Evolutionary conservation across 2,888 invertebrate genomes (phyloP), one percentile per base, ranked within the genome.

Genomic region (Eristalinus sepulchralis): DNA sequence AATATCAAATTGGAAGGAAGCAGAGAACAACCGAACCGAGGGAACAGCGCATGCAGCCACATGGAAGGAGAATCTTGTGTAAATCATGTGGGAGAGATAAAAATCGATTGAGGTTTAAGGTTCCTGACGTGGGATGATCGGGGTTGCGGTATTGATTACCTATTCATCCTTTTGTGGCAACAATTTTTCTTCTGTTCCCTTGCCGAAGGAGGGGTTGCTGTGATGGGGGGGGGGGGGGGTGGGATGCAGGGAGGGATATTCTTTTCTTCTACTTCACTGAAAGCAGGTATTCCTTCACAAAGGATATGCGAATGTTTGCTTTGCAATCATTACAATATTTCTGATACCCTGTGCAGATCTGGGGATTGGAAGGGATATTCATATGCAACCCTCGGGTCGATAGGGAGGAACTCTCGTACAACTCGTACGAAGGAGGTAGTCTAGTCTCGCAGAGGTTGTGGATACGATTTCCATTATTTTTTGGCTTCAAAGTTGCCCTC

Each of bases 101-200:
- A 57, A 57, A 57, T 57, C 57, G 57, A 57, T 57, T 57, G 57
- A 22, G 57, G 57, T 57, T 57, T 57, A 17, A 47, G 57, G 57
- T 24, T 22, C 24, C 8, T 57, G 57, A 57, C 22, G 57, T 57
- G 57, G 57, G 57, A 57, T 57, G 57, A 57, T 57, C 57, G 57
- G 57, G 57, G 57, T 57, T 57, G 57, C 11, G 24, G 24, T 57
- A 57, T 57, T 57, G 57, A 57, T 57, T 57, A 57, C 57, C 57
- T 57, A 57, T 57, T 57, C 57, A 57, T 27, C 57, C 24, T 57
- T n/a, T 57, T 57, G 57, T 57, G 57, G 57, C 22, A 24, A 57
- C 57, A 57, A 57, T 27, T 24, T 57, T 57, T 24, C 47, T 47
- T 17, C 47, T 0, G n/a, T 17, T 17, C 17, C 47, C 47, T n/a